These are phyloP conservation scores for Atta cephalotes DNA, from an alignment of 1,140 invertebrate species.

Conservation along the genomic window DNA sequence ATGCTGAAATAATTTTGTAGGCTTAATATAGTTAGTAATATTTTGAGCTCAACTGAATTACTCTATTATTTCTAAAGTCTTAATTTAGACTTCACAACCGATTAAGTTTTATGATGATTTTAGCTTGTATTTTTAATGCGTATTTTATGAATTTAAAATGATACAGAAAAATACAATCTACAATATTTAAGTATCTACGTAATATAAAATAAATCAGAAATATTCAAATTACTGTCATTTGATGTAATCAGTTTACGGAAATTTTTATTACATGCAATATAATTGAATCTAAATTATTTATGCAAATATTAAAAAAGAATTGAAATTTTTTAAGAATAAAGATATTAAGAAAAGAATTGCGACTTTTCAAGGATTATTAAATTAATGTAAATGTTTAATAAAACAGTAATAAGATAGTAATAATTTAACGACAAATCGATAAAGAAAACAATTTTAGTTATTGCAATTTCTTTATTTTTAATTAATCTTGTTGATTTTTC, in stretches of 20 bases:
- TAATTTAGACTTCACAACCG: neutral
- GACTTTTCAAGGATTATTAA: neutral
- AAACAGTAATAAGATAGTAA: neutral
- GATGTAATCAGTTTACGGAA: neutral
- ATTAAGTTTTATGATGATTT: slow-evolving; percentile 10
- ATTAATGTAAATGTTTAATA: neutral
- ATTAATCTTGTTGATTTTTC: slow-evolving; percentile 53
- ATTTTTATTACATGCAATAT: neutral
- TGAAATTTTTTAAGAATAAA: neutral
- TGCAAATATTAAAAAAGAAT: neutral
- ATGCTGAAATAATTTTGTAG: slow-evolving; percentile 19
- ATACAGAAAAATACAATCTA: neutral
- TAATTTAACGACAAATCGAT: neutral
- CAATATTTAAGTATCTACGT: neutral
- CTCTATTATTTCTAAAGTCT: neutral
- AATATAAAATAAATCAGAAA: neutral
- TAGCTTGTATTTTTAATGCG: neutral
- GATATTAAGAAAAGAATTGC: neutral
- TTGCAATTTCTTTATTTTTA: neutral
- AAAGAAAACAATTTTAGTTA: neutral
- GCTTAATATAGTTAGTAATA: slow-evolving; percentile 6
- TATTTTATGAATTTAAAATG: neutral
- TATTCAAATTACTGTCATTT: neutral
- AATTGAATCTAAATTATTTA: neutral
- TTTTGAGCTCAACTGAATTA: slow-evolving; percentile 11